Evolutionary conservation across 2,113 vertebrate genomes (phyloP).

Genomic region (Pyrgilauda ruficollis): DNA sequence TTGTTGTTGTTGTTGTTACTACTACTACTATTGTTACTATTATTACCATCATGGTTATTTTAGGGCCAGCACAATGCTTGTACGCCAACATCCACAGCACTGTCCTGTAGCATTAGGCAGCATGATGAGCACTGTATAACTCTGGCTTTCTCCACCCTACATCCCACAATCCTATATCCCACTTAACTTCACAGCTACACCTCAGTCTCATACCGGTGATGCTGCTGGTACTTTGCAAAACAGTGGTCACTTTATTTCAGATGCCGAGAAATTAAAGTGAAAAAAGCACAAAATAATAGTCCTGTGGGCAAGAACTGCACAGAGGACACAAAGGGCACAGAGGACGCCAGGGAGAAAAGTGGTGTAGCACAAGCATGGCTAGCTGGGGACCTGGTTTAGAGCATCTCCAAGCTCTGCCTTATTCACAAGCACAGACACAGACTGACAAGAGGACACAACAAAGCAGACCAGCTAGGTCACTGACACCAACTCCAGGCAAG

Average conservation of each 20-base stretch:
- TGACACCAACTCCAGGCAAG: neutral
- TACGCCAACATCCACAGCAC: neutral
- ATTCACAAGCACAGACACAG: rapidly evolving
- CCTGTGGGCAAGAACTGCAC: neutral
- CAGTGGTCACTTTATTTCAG: neutral
- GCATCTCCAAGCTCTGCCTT: neutral
- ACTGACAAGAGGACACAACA: neutral
- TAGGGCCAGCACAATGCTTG: neutral
- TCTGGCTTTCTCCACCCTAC: neutral
- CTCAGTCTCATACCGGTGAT: neutral
- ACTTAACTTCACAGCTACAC: rapidly evolving
- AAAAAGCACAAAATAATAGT: neutral
- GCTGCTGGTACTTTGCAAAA: neutral
- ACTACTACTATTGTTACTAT: neutral
- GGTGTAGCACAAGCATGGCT: neutral
- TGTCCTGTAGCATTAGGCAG: neutral
- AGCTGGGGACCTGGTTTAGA: neutral
- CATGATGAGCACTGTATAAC: neutral
- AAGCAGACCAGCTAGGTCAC: neutral
- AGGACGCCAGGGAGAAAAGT: neutral
- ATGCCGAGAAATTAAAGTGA: neutral
- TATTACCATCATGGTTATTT: neutral
- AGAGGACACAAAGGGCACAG: neutral
- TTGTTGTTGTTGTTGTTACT: too few relatives aligned
- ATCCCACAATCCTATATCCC: neutral